Evolutionary conservation across 2,797 vertebrate genomes (phyloP), one percentile per base, ranked within the genome.

Genomic region (Pipistrellus kuhlii): DNA sequence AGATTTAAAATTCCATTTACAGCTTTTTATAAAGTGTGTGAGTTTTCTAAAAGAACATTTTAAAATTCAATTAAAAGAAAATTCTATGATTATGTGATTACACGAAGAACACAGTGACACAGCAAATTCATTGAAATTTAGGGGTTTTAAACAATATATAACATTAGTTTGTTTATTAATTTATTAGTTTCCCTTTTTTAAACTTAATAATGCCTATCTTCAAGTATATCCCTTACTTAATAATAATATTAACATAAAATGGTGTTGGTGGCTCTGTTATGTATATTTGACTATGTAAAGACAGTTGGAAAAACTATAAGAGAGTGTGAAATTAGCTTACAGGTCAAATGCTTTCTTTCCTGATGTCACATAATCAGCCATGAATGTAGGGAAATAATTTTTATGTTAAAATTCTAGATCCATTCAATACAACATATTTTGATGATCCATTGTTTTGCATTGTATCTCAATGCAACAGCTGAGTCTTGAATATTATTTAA

Each of bases 1-100:
- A 94, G 91, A 97, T 96, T 94, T 91, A 93, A 96, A 96, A 94
- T 93, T 95, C 85, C 62, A 96, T 97, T 80, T 78, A 80, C 21
- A 94, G 89, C 93, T 96, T 78, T 82, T 95, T 93, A 94, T 73
- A 85, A 94, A 89, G 38, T 88, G 71, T 94, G 80, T 92, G 93
- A 93, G 66, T 95, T 94, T 88, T 89, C 95, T 95, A 44, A 75
- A 94, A 94, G 85, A 93, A 73, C 62, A 81, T 89, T 86, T 95
- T 86, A 83, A 85, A 95, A 93, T 95, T 95, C 82, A 95, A 55
- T 95, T 96, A 84, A 92, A 87, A 85, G 81, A 87, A 95, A 92
- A 62, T 66, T 94, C 23, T 94, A 2, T 84, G 73, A 32, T 82
- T 94, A 57, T 84, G 21, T 88, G 69, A 90, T 82, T 95, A 44